Percentiles rank a stretch among this genome's conserved stretches.
Evolutionary conservation across 1,140 invertebrate species (phyloP).

Genomic region (Brachionus rubens): DNA sequence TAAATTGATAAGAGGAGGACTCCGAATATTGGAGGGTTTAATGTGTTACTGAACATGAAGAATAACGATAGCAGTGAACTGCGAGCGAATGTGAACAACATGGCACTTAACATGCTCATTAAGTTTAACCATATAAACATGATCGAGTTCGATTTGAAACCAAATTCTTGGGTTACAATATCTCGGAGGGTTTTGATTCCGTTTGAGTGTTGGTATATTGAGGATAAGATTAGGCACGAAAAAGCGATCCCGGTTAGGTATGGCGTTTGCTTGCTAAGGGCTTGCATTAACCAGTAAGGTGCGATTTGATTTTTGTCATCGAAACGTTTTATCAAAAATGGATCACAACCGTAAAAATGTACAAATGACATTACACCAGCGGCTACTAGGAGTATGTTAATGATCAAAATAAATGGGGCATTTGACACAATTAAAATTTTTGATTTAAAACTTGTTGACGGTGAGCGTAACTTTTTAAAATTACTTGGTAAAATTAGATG

Average conservation of each 20-base stretch:
- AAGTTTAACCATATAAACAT: too few relatives aligned
- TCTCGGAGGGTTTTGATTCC: not conserved
- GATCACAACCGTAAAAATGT: conserved; percentile 1
- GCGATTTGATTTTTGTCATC: not conserved
- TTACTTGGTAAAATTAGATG: not conserved
- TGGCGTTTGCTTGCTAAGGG: not conserved
- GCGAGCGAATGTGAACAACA: not conserved
- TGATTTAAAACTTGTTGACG: not conserved
- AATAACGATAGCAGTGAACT: not conserved
- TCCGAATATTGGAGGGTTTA: not conserved
- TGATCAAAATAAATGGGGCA: not conserved
- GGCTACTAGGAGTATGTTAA: not conserved
- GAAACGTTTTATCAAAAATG: not conserved
- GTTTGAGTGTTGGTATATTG: not conserved
- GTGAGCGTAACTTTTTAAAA: not conserved
- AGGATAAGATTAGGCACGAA: not conserved
- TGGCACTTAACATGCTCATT: too few relatives aligned
- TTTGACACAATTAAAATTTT: not conserved
- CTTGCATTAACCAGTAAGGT: not conserved
- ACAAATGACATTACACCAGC: not conserved
- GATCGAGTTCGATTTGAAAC: too few relatives aligned
- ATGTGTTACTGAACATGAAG: not conserved
- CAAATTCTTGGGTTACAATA: too few relatives aligned
- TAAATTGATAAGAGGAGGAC: not conserved
- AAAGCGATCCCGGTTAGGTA: not conserved